Conservation (phyloP, 2,888 invertebrate species). For the Odontocerum albicorne region DNA sequence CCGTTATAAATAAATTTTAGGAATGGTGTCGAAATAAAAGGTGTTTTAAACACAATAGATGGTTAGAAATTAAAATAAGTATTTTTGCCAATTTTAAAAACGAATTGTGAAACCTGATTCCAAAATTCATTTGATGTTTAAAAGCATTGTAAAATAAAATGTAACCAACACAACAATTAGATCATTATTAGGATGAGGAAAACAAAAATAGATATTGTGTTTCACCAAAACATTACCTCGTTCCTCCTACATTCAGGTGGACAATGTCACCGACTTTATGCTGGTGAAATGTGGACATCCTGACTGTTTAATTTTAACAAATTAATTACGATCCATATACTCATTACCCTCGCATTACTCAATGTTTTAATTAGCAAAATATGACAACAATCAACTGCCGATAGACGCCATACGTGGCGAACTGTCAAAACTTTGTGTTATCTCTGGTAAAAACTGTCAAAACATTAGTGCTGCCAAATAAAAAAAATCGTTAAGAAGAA, state of each 20-base stretch:
- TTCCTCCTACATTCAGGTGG: slow-evolving; percentile 94
- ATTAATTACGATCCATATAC: not conserved
- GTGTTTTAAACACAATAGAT: no score
- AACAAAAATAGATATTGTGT: slow-evolving; percentile 1
- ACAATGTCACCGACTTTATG: slow-evolving; percentile 60
- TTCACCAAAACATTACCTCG: slow-evolving; percentile 64
- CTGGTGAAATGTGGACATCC: slow-evolving; percentile 28
- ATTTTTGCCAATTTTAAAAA: not conserved
- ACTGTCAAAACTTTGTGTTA: slow-evolving; percentile 15
- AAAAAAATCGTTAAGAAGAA: no score
- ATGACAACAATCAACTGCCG: not conserved
- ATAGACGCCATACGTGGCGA: slow-evolving; percentile 19
- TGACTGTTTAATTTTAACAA: no score
- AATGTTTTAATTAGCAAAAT: no score
- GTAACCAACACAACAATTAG: not conserved
- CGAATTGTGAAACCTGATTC: no score
- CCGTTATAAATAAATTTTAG: no score
- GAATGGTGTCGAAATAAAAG: no score
- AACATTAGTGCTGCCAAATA: no score
- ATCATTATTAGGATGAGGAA: not conserved
- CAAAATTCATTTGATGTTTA: no score
- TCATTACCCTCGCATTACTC: not conserved
- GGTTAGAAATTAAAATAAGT: not conserved
- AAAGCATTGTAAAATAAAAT: not conserved
- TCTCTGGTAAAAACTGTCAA: no score